Base-by-base conservation (phyloP, 1,140 invertebrate species). In the Diploscapter pachys region DNA sequence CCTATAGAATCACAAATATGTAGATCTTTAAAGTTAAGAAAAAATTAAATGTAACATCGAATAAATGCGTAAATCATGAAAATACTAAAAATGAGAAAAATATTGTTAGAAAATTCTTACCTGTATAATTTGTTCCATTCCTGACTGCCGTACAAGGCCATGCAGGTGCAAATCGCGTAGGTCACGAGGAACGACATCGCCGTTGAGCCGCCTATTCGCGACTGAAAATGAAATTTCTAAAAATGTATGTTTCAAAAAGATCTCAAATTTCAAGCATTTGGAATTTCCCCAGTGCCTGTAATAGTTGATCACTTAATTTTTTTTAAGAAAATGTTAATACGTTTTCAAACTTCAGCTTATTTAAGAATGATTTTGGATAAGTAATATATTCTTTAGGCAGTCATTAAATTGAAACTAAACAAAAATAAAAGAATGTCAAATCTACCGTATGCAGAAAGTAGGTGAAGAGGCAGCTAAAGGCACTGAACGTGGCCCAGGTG, bases 381-480 rank as follows among this genome's bases (percentile, higher is more conserved):
- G 13, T 13, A 59, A 59, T 11, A 9, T 13, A 9, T 5, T 61
- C 53, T 70, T 71, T 11, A 62, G 49, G 50, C 70, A 62, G 48
- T 49, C 57, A n/a, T 49, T 49, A 71, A 8, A 49, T 71, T 49
- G 6, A 72, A 71, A 13, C 2, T 11, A 59, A 13, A 11, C 9
- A 59, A n/a, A 13, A 4, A 52, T 52, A 56, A 50, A 3, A 59
- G 51, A 57, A 70, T 0, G 11, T 9, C 3, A 9, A 50, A 56
- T 61, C 56, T 9, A 76, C 75, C 48, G 56, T 70, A 55, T 78
- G 77, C 52, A 78, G 63, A 73, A 73, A 78, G 61, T 78, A 78
- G 3, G 77, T 78, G 77, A 79, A 78, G 63, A 79, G 78, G n/a
- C 71, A 73, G 50, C 71, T 70, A 65, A 78, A 79, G 4, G 78